phyloP scores from a whole-genome alignment of 2,888 invertebrate genomes.

The Pherbina coryleti region DNA sequence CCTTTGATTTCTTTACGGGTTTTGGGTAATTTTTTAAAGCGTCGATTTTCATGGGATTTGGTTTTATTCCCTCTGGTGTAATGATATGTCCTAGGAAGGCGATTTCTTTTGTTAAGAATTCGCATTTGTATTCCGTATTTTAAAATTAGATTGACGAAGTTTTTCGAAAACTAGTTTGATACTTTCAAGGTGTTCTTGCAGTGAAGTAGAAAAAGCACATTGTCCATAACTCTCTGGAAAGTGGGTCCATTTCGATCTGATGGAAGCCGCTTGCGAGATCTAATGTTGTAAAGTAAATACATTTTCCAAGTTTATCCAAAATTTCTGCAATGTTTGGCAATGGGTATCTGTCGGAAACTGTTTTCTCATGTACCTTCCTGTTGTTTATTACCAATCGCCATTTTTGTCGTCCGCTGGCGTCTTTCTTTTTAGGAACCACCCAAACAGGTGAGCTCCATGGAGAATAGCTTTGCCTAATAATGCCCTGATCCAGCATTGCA shows the following conservation, averaged over 20 bases:
- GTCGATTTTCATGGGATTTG: not conserved
- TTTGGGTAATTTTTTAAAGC: not conserved
- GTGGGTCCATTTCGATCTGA: slow-evolving; percentile 31
- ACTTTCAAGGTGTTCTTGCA: not conserved
- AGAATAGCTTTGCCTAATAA: slow-evolving; percentile 31
- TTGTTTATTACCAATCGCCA: slow-evolving; percentile 40
- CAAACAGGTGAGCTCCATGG: slow-evolving; percentile 34
- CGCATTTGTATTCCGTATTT: not conserved
- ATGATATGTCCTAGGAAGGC: not conserved
- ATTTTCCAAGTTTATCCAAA: slow-evolving; percentile 19
- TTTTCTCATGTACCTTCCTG: slow-evolving; percentile 33
- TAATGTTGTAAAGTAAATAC: slow-evolving; percentile 35
- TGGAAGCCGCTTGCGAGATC: slow-evolving; percentile 59
- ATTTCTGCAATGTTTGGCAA: slow-evolving; percentile 33
- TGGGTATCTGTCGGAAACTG: slow-evolving; percentile 22
- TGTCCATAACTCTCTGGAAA: slow-evolving; percentile 32
- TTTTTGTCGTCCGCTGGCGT: slow-evolving; percentile 31
- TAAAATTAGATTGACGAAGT: not conserved
- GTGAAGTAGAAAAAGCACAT: slow-evolving; percentile 19
- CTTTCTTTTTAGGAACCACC: slow-evolving; percentile 37
- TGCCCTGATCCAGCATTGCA: slow-evolving; percentile 36
- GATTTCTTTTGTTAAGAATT: not conserved
- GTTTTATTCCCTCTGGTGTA: not conserved
- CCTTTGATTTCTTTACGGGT: not conserved
- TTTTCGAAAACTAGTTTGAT: not conserved